Conservation (phyloP, 35 echinoderm and acorn worm species). For the Chiridota heheva region DNA sequence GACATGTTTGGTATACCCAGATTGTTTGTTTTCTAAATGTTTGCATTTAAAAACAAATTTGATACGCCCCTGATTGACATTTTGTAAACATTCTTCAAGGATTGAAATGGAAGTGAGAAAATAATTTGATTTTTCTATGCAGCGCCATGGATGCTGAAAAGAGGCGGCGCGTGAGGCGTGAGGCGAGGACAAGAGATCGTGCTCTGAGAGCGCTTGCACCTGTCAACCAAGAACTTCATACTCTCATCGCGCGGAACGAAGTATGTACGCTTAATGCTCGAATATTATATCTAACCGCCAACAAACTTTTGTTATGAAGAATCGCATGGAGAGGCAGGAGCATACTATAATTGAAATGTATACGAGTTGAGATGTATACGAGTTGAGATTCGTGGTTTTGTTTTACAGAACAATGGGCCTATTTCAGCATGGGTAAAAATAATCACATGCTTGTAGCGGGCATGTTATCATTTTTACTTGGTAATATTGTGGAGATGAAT, state of each 20-base stretch:
- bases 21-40: no score
- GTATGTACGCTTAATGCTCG: slow-evolving; percentile 22
- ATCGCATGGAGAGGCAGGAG: not conserved
- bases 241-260: slow-evolving; percentile 33
- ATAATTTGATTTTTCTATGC: slow-evolving; percentile 2
- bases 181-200: slow-evolving; percentile 26
- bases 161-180: slow-evolving; percentile 37
- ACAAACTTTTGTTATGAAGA: not conserved
- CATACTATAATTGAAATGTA: not conserved
- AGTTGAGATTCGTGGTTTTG: not conserved
- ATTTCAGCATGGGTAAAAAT: not conserved
- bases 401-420: not conserved
- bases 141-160: slow-evolving; percentile 73
- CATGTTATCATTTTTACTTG: no score
- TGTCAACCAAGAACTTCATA: slow-evolving; percentile 69
- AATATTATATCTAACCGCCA: slow-evolving; percentile 3
- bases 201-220: slow-evolving; percentile 36
- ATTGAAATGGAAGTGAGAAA: not conserved
- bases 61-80: no score
- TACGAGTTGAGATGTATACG: not conserved
- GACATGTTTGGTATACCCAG: no score
- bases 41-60: no score
- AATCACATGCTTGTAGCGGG: no score
- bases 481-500: no score
- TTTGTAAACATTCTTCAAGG: no score